A percentile compares a stretch with the other conserved stretches of the same genome.
These are phyloP conservation scores for Passer domesticus DNA, from an alignment of 2,113 vertebrate species.

Conservation along the genomic window DNA sequence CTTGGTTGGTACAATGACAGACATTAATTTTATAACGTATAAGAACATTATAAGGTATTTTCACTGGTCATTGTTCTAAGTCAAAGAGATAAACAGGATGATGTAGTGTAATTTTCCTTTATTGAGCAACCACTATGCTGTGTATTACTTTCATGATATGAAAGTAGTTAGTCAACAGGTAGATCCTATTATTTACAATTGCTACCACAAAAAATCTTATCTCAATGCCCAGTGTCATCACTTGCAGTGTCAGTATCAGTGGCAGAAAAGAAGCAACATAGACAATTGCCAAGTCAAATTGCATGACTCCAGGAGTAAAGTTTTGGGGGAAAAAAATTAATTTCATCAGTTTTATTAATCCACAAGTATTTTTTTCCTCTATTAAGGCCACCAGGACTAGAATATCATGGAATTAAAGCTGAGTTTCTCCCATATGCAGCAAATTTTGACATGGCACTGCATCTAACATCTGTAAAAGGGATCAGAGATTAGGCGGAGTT, in stretches of 20 bases:
- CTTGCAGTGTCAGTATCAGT: neutral
- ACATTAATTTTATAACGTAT: neutral
- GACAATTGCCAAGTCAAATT: neutral
- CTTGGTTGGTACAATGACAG: neutral
- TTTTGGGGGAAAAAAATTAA: accelerated
- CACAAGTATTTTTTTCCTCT: neutral
- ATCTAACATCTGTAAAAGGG: neutral
- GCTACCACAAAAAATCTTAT: neutral
- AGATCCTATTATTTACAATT: neutral
- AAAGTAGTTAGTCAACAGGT: neutral
- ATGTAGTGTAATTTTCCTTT: neutral
- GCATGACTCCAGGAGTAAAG: neutral
- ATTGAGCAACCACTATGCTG: neutral
- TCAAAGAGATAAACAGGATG: neutral
- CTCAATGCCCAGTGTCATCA: neutral
- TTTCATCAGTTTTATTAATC: neutral
- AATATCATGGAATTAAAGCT: neutral
- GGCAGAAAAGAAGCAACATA: neutral
- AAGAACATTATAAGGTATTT: neutral
- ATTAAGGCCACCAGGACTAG: neutral
- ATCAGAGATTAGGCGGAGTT: neutral
- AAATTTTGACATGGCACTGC: neutral
- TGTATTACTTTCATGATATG: neutral
- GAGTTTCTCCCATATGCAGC: neutral
- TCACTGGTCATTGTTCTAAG: neutral